Evolutionary conservation across 2,797 vertebrate genomes (phyloP).

Genomic region (Rhinatrema bivittatum): DNA sequence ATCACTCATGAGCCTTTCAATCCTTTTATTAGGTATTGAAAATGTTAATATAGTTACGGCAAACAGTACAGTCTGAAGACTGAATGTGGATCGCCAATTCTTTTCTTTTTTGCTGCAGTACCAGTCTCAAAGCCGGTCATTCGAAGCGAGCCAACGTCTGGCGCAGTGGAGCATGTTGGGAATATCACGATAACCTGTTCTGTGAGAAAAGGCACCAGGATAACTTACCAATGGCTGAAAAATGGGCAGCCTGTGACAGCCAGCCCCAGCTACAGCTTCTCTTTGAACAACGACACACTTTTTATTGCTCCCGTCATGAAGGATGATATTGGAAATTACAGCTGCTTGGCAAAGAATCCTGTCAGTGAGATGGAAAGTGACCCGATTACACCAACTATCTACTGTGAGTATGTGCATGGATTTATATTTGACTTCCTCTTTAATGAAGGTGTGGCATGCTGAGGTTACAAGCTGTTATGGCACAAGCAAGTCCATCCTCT

Average conservation of each 20-base stretch:
- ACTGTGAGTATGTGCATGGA: slow-evolving; percentile 71
- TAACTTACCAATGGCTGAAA: slow-evolving; percentile 78
- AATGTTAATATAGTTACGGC: too few relatives aligned
- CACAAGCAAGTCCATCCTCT: too few relatives aligned
- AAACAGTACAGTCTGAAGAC: too few relatives aligned
- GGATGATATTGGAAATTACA: slow-evolving; percentile 79
- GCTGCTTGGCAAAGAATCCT: slow-evolving; percentile 72
- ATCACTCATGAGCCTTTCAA: too few relatives aligned
- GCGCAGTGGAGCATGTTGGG: slow-evolving; percentile 74
- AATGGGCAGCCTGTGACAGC: slow-evolving; percentile 48
- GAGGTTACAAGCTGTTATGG: too few relatives aligned
- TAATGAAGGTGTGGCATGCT: too few relatives aligned
- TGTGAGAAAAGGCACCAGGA: slow-evolving; percentile 67
- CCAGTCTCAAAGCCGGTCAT: slow-evolving; percentile 70
- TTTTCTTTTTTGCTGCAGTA: slow-evolving; percentile 58
- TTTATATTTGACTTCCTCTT: too few relatives aligned
- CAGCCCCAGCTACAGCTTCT: slow-evolving; percentile 60
- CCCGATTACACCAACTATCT: slow-evolving; percentile 67
- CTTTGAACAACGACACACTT: slow-evolving; percentile 58
- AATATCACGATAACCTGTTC: slow-evolving; percentile 81
- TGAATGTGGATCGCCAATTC: too few relatives aligned
- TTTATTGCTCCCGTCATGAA: slow-evolving; percentile 78
- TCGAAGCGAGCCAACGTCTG: slow-evolving; percentile 54
- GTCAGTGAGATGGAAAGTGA: slow-evolving; percentile 68
- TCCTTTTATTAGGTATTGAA: too few relatives aligned